These are phyloP conservation scores for Piezodorus guildinii DNA, from an alignment of 1,140 invertebrate species.

Conservation along the genomic window DNA sequence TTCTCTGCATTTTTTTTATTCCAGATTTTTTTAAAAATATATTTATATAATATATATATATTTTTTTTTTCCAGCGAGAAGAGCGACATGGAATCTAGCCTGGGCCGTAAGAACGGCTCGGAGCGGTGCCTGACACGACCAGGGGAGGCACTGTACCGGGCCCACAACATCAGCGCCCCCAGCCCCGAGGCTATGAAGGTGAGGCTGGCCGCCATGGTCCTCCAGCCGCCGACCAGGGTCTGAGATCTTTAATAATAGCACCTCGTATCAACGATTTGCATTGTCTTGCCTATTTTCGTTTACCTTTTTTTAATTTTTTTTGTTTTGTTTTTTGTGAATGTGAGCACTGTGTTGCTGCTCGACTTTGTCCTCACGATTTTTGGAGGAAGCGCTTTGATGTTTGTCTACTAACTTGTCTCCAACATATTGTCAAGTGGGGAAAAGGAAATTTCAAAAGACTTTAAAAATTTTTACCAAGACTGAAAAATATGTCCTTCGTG, in stretches of 20 bases:
- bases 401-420: not conserved
- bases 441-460: too few relatives aligned
- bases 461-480: too few relatives aligned
- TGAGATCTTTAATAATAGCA: slow-evolving; percentile 32
- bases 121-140: slow-evolving; percentile 20
- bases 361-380: too few relatives aligned
- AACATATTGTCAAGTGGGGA: too few relatives aligned
- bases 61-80: slow-evolving; percentile 41
- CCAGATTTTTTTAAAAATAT: too few relatives aligned
- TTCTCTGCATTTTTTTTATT: too few relatives aligned
- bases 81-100: slow-evolving; percentile 37
- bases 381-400: not conserved
- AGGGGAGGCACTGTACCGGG: slow-evolving; percentile 26
- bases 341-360: slow-evolving; percentile 1
- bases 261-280: too few relatives aligned
- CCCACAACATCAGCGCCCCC: slow-evolving; percentile 32
- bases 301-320: too few relatives aligned
- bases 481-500: too few relatives aligned
- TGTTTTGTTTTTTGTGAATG: too few relatives aligned
- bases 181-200: slow-evolving; percentile 64
- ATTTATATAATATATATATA: too few relatives aligned
- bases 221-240: slow-evolving; percentile 66
- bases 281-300: too few relatives aligned
- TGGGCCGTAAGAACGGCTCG: slow-evolving; percentile 26
- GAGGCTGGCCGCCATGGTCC: slow-evolving; percentile 62